Conservation (phyloP, 2,888 invertebrate genomes). For the Eudemis profundana region DNA sequence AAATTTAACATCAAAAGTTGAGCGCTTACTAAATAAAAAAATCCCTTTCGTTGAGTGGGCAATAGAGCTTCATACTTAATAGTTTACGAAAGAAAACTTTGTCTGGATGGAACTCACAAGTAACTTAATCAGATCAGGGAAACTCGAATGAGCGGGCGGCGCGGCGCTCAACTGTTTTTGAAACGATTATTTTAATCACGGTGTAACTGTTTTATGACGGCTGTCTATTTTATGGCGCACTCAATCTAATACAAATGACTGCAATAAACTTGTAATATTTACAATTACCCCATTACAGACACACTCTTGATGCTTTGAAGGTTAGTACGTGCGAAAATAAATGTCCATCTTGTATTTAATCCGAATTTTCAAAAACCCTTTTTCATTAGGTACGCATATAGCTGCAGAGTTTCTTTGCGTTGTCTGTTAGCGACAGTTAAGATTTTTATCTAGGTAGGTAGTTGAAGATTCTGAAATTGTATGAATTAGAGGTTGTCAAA, state of each 20-base stretch:
- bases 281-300: conserved; percentile 22
- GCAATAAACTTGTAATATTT: conserved; percentile 44
- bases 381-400: too few relatives aligned
- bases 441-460: too few relatives aligned
- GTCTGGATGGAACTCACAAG: conserved; percentile 33
- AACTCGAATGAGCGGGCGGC: conserved; percentile 58
- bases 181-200: conserved; percentile 82
- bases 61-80: conserved; percentile 33
- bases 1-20: background rate
- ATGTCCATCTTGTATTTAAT: background rate
- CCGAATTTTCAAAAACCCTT: too few relatives aligned
- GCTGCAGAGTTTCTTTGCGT: too few relatives aligned
- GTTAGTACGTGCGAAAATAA: background rate
- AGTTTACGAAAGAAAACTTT: conserved; percentile 40
- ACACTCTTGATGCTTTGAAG: background rate
- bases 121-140: conserved; percentile 37
- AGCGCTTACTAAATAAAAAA: background rate
- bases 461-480: too few relatives aligned
- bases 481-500: background rate
- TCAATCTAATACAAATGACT: conserved; percentile 52
- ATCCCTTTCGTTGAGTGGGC: background rate
- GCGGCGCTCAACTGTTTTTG: conserved; percentile 69
- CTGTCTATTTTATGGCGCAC: conserved; percentile 61
- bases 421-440: too few relatives aligned
- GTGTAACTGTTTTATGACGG: conserved; percentile 66